Evolutionary conservation across 2,888 invertebrate genomes (phyloP), one percentile per base, ranked within the genome.

Genomic region (Molanna angustata): DNA sequence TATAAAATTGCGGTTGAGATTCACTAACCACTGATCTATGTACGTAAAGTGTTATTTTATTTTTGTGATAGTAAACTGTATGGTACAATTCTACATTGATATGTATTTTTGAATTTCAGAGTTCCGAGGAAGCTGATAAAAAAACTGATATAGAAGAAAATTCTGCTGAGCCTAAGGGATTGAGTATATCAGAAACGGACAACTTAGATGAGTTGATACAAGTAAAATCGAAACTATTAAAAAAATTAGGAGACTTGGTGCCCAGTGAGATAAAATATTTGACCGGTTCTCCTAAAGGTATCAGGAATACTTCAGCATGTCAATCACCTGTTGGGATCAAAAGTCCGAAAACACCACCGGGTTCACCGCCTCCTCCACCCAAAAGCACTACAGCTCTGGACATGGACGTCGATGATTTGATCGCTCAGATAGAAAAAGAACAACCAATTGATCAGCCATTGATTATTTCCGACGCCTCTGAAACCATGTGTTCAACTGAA

Each of bases 191-290:
- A 17, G 58, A 56, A 19, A 40, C 55, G 14, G 58, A 54, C n/a
- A 54, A 58, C 56, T 50, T 58, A 20, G 77, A 76, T 62, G 65
- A 61, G 22, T 61, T 80, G 31, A 76, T 74, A 64, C 73, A 74
- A 50, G 76, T 41, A 2, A 56, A 79, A 67, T 78, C 79, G 0
- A 73, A 72, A 60, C 60, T 79, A 20, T 63, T 80, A 51, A 76
- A 79, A 63, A 76, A 76, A 60, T 66, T 80, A 0, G 80, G 79
- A 1, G 79, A 79, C 0, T 75, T 79, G 61, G 61, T 80, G 53
- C 79, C 79, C 0, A 68, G 68, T 17, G 78, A 78, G 16, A 60
- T 78, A 4, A 71, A 74, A 60, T 69, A 73, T 57, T 73, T 77
- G 27, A 75, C 77, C 9, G 66, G 58, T 7, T 58, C 58, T 11